phyloP scores from a whole-genome alignment of 2,113 vertebrate species.

The Uria lomvia region DNA sequence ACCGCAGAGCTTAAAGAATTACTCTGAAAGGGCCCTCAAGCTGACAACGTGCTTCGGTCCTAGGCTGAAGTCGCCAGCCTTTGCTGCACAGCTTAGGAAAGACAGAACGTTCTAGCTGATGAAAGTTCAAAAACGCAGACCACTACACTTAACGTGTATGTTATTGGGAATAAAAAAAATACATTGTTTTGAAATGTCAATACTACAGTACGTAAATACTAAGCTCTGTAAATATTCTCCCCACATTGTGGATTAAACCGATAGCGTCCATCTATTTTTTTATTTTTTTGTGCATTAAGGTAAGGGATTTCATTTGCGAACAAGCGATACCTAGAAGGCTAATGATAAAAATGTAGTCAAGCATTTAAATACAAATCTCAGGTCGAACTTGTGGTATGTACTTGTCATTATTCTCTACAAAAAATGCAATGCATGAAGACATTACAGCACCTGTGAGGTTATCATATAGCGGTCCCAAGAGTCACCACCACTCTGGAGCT shows the following conservation, averaged over 20 bases:
- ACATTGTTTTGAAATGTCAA: neutral
- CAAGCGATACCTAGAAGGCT: neutral
- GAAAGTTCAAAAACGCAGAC: neutral
- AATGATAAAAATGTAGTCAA: neutral
- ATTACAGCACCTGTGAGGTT: neutral
- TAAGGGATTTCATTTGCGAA: neutral
- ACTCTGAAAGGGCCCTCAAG: slow-evolving; percentile 1
- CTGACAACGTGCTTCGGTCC: neutral
- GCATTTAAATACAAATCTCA: neutral
- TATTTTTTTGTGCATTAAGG: neutral
- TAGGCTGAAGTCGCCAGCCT: neutral
- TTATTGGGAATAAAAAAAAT: fast-evolving
- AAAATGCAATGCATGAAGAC: neutral
- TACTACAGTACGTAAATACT: neutral
- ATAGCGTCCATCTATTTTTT: neutral
- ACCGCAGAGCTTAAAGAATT: neutral
- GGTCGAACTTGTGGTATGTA: neutral
- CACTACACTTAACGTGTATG: fast-evolving
- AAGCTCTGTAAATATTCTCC: neutral
- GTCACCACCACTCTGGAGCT: neutral
- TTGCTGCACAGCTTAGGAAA: neutral
- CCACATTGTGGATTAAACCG: neutral
- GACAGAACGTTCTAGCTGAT: neutral
- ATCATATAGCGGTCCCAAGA: neutral
- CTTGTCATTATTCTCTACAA: neutral